A percentile compares a stretch with the other conserved stretches of the same genome.
phyloP scores from a whole-genome alignment of 2,797 vertebrate genomes.

The Mus minutoides region DNA sequence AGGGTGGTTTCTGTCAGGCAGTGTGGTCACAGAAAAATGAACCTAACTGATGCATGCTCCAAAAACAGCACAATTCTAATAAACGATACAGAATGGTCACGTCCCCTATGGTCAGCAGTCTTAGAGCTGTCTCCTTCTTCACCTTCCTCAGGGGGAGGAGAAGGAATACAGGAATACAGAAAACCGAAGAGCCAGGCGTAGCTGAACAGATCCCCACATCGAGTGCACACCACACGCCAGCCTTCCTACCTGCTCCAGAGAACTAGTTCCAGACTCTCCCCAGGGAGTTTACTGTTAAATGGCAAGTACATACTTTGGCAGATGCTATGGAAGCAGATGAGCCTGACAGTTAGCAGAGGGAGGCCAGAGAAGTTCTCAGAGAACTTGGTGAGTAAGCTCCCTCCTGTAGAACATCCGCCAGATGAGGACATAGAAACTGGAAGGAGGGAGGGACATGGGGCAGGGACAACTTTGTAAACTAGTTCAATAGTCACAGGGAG shows the following conservation, averaged over 20 bases:
- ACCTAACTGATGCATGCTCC: not conserved
- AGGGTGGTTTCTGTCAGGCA: not conserved
- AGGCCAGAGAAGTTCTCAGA: not conserved
- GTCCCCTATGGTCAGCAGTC: not conserved
- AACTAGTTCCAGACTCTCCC: not conserved
- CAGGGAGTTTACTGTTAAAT: not conserved
- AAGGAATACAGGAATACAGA: not conserved
- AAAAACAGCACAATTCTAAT: not conserved
- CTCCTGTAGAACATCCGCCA: not conserved
- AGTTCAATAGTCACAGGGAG: not conserved
- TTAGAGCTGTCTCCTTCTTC: slow-evolving; percentile 35
- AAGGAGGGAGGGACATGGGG: rapidly evolving
- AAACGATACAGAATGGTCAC: not conserved
- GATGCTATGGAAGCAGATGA: not conserved
- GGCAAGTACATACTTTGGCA: not conserved
- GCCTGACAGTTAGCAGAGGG: not conserved
- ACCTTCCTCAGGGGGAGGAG: not conserved
- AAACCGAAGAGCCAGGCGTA: not conserved
- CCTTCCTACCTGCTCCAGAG: not conserved
- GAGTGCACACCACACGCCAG: rapidly evolving
- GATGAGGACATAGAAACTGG: not conserved
- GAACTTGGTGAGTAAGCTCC: not conserved
- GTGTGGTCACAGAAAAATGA: not conserved
- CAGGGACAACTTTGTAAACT: not conserved
- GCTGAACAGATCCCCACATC: not conserved